Evolutionary conservation across 2,113 vertebrate species (phyloP).

Genomic region (Fregata magnificens): DNA sequence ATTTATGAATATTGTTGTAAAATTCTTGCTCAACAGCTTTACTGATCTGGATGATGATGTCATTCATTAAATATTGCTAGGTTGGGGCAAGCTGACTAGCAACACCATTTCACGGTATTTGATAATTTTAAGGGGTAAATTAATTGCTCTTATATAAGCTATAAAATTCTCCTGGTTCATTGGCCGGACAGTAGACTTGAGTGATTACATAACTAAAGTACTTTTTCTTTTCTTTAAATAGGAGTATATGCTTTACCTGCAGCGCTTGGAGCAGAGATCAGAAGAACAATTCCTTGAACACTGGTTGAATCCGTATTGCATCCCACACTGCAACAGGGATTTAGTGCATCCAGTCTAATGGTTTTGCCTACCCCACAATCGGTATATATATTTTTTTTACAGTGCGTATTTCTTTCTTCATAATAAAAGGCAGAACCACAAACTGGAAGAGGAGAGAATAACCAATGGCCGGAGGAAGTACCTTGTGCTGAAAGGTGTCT

Average conservation of each 20-base stretch:
- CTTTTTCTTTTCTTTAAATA: constrained; percentile 38
- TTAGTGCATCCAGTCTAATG: constrained; percentile 81
- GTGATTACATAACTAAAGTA: background rate
- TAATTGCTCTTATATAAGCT: background rate
- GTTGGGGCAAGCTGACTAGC: background rate
- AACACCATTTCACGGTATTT: background rate
- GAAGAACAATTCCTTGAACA: constrained; percentile 90
- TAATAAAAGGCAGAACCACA: background rate
- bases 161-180: background rate
- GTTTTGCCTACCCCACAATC: background rate
- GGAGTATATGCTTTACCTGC: constrained; percentile 88
- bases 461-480: background rate
- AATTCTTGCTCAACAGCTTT: background rate
- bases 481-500: background rate
- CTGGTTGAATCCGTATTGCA: constrained; percentile 92
- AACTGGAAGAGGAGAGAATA: background rate
- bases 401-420: background rate
- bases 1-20: background rate
- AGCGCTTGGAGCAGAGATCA: constrained; percentile 83
- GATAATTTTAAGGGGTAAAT: background rate
- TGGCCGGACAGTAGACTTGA: background rate
- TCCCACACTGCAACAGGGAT: constrained; percentile 88
- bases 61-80: background rate
- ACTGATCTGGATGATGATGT: background rate
- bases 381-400: background rate